phyloP scores from a whole-genome alignment of 2,113 vertebrate species.

The Channa maculata region DNA sequence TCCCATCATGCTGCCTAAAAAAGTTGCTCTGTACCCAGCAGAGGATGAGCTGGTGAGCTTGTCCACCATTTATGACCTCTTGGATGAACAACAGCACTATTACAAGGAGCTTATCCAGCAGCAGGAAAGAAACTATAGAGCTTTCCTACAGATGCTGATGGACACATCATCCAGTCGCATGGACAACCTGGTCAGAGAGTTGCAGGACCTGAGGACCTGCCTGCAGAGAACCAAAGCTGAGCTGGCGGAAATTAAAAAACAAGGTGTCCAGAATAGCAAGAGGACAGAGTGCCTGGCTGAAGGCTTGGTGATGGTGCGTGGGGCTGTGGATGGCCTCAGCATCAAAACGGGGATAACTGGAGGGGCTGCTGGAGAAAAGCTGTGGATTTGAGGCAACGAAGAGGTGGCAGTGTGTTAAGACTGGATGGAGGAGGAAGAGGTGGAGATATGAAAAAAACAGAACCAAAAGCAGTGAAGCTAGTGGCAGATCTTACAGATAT shows the following conservation, averaged over 20 bases:
- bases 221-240: conserved; percentile 69
- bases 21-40: conserved; percentile 56
- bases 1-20: conserved; percentile 73
- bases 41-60: conserved; percentile 72
- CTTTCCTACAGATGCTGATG: conserved; percentile 80
- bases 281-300: conserved; percentile 71
- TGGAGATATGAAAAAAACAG: conserved; percentile 35
- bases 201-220: conserved; percentile 76
- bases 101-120: conserved; percentile 79
- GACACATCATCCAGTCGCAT: conserved; percentile 72
- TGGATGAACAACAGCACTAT: conserved; percentile 80
- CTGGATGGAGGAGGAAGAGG: conserved; percentile 58
- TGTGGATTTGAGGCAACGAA: conserved; percentile 52
- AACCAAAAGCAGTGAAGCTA: conserved; percentile 79
- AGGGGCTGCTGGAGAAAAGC: conserved; percentile 26
- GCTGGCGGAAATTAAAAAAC: conserved; percentile 68
- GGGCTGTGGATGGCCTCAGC: conserved; percentile 63
- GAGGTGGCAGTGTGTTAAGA: conserved; percentile 56
- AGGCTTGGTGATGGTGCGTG: conserved; percentile 72
- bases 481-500: conserved; percentile 81
- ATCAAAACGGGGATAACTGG: conserved; percentile 22
- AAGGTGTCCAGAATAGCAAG: conserved; percentile 63
- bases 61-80: conserved; percentile 74
- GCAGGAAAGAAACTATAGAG: conserved; percentile 78
- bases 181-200: conserved; percentile 76